Conservation (phyloP, 2,113 vertebrate genomes). For the Strix uralensis region DNA sequence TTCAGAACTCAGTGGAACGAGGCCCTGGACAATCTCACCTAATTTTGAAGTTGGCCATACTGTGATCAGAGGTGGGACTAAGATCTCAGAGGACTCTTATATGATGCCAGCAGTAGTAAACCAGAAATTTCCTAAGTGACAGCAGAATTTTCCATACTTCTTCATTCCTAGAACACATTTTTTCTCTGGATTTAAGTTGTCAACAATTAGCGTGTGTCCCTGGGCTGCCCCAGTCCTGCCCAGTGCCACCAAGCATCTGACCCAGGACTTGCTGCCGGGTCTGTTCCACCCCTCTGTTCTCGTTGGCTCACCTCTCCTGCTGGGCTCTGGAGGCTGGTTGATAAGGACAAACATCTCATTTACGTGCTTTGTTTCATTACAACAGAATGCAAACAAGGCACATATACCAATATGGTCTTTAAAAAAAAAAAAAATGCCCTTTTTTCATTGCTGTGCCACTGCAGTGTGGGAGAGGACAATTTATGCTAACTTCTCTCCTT, state of each 20-base stretch:
- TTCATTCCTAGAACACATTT: background rate
- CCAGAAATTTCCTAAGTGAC: background rate
- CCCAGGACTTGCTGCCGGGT: background rate
- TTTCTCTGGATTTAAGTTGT: background rate
- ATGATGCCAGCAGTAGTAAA: background rate
- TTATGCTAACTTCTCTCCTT: background rate
- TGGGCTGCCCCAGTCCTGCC: background rate
- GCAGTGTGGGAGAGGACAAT: background rate
- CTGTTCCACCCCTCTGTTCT: background rate
- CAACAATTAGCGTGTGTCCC: accelerated
- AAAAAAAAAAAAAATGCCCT: background rate
- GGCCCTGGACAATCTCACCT: background rate
- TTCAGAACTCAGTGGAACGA: background rate
- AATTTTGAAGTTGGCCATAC: background rate
- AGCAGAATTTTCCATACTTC: background rate
- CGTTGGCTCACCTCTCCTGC: background rate
- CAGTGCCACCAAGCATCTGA: background rate
- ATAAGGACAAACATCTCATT: background rate
- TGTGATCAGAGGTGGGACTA: background rate
- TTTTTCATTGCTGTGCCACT: background rate
- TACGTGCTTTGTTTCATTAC: background rate
- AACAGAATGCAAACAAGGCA: background rate
- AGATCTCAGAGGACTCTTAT: background rate
- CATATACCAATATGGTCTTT: background rate
- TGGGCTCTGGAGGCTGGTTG: background rate